Evolutionary conservation across 1,140 invertebrate species (phyloP).

Genomic region (Gryon sp.): DNA sequence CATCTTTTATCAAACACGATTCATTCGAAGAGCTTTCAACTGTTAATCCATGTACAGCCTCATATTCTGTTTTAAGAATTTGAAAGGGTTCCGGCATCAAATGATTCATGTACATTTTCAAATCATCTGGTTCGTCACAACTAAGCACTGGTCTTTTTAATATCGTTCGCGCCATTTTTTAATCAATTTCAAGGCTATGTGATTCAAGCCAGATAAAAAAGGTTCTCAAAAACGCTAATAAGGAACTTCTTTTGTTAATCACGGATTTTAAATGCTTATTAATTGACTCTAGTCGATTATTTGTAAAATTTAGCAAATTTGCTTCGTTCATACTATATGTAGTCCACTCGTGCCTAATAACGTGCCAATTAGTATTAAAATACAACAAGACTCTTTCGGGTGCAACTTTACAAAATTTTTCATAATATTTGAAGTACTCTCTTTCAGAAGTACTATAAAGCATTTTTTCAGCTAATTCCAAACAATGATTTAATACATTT

Average conservation of each 20-base stretch:
- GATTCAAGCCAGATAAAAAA: conserved; percentile 18
- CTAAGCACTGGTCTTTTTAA: conserved; percentile 28
- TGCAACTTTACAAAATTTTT: not conserved
- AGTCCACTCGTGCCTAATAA: conserved; percentile 10
- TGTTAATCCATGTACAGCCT: not conserved
- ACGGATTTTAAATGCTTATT: conserved; percentile 33
- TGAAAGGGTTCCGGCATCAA: too few species aligned
- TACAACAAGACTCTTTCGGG: not conserved
- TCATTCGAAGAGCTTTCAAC: not conserved
- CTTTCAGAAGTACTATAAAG: conserved; percentile 2
- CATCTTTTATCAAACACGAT: too few species aligned
- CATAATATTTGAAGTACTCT: not conserved
- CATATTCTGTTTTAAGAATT: not conserved
- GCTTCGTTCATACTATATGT: conserved; percentile 13
- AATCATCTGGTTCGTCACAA: too few species aligned
- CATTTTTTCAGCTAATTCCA: conserved; percentile 6
- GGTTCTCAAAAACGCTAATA: conserved; percentile 11
- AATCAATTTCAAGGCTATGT: conserved; percentile 11
- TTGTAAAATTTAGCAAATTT: conserved; percentile 22
- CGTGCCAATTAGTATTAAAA: conserved; percentile 12
- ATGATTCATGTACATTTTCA: too few species aligned
- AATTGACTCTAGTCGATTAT: conserved; percentile 30
- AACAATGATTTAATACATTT: conserved; percentile 1
- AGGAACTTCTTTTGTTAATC: conserved; percentile 8
- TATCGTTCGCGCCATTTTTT: not conserved